Percentiles rank a stretch among this genome's conserved stretches.
Conservation (phyloP, 2,888 invertebrate species). For the Blastobasis adustella region DNA sequence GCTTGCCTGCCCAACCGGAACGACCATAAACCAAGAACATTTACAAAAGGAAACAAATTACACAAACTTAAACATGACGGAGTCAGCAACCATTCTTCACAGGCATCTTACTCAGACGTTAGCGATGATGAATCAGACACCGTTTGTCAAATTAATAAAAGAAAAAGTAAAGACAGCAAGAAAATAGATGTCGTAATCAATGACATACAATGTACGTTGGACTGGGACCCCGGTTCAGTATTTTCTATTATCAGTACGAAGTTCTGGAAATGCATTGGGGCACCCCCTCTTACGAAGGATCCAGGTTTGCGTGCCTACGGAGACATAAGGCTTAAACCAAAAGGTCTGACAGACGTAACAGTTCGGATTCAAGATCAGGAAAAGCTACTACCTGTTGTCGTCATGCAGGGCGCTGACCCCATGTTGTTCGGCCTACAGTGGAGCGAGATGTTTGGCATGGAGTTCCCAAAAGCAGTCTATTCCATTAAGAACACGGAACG, state of each 20-base stretch:
- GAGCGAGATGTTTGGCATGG: conserved; percentile 6
- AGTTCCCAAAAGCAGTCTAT: conserved; percentile 7
- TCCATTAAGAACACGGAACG: neutral
- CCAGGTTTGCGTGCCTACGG: neutral
- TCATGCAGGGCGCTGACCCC: conserved; percentile 6
- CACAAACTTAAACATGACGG: too few species aligned
- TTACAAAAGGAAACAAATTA: too few species aligned
- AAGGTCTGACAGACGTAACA: conserved; percentile 5
- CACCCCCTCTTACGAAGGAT: neutral
- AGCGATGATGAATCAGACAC: too few species aligned
- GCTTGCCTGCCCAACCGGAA: too few species aligned
- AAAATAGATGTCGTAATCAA: neutral
- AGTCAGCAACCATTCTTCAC: too few species aligned
- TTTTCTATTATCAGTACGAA: neutral
- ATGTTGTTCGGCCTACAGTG: conserved; percentile 10
- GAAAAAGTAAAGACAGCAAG: too few species aligned
- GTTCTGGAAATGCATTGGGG: neutral
- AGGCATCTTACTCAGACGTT: too few species aligned
- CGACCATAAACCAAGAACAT: too few species aligned
- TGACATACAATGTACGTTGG: neutral
- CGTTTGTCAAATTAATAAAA: too few species aligned
- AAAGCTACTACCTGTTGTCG: conserved; percentile 4
- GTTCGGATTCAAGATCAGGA: conserved; percentile 2
- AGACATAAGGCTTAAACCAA: neutral
- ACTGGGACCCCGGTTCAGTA: neutral